A percentile compares a stretch with the other conserved stretches of the same genome.
These are phyloP conservation scores for Pavo muticus DNA, from an alignment of 2,113 vertebrate genomes.

Conservation along the genomic window DNA sequence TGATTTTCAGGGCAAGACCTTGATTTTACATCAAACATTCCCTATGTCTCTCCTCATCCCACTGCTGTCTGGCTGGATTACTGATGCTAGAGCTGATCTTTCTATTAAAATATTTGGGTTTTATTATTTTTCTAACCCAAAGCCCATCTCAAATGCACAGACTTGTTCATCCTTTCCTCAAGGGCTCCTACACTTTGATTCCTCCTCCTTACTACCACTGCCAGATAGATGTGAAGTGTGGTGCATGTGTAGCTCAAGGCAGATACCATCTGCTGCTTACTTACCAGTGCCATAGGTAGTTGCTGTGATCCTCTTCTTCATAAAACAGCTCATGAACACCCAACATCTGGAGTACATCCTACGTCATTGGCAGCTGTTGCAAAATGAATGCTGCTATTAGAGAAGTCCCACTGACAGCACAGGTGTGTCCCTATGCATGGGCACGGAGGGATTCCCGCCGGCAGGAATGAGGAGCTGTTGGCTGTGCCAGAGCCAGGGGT, in stretches of 20 bases:
- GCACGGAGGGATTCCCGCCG: background rate
- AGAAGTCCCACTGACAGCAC: background rate
- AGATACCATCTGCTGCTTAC: background rate
- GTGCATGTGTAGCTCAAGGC: background rate
- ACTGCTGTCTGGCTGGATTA: conserved; percentile 69
- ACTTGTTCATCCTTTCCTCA: conserved; percentile 52
- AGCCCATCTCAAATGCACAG: conserved; percentile 58
- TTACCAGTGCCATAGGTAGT: background rate
- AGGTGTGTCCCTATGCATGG: background rate
- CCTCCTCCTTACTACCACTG: background rate
- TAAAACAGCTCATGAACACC: conserved; percentile 31
- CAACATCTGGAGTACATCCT: conserved; percentile 27
- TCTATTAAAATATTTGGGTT: conserved; percentile 65
- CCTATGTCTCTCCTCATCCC: conserved; percentile 50
- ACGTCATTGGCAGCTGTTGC: background rate
- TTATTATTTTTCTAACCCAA: conserved; percentile 68
- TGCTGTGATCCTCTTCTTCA: background rate
- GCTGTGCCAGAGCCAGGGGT: accelerated
- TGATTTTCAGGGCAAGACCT: conserved; percentile 70
- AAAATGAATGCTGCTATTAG: background rate
- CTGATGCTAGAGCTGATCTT: conserved; percentile 55
- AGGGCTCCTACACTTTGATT: conserved; percentile 37
- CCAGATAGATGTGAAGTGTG: background rate
- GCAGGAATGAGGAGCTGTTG: background rate
- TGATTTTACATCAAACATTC: conserved; percentile 71